Evolutionary conservation across 2,797 vertebrate genomes (phyloP), one percentile per base, ranked within the genome.

Genomic region (Ficedula albicollis): DNA sequence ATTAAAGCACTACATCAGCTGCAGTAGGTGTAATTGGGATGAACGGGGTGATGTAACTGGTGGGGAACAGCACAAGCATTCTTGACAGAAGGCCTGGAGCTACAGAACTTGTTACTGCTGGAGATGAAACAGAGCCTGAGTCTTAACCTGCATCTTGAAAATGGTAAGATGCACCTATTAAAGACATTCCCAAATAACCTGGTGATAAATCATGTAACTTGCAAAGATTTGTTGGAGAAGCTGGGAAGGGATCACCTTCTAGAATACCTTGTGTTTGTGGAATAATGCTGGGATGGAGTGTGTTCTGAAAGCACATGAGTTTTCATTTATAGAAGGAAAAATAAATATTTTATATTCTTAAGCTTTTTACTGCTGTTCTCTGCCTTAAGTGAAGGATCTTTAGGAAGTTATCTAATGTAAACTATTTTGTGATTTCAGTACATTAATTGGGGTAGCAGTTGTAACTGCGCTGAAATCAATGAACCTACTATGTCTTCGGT

Each of bases 1-100:
- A 96, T 96, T 96, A 95, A 95, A 95, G 70, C 83, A 93, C 89
- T 95, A 90, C 93, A 93, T 97, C 95, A 93, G 93, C 91, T 74
- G 44, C 63, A 79, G 70, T 54, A 7, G 32, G 21, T 84, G 85
- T 91, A 95, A 93, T 83, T 84, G 91, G 95, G 96, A 97, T 94
- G 95, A 91, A 96, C 56, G 3, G 49, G 41, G 63, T 96, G 96
- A 96, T 90, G 93, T 96, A 96, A 95, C 83, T 63, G 48, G 55
- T 74, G 77, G 80, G 70, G 91, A 96, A 95, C 80, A 96, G 89
- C 94, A 76, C 58, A 30, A 48, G 69, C 82, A 93, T 95, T 96
- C 93, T 96, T 95, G 90, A 69, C 76, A 82, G 80, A 74, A 82
- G 80, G 89, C 89, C 94, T 94, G 85, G 80, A 92, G 96, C 92